Conservation (phyloP, 2,888 invertebrate species). For the Microctonus aethiopoides region DNA sequence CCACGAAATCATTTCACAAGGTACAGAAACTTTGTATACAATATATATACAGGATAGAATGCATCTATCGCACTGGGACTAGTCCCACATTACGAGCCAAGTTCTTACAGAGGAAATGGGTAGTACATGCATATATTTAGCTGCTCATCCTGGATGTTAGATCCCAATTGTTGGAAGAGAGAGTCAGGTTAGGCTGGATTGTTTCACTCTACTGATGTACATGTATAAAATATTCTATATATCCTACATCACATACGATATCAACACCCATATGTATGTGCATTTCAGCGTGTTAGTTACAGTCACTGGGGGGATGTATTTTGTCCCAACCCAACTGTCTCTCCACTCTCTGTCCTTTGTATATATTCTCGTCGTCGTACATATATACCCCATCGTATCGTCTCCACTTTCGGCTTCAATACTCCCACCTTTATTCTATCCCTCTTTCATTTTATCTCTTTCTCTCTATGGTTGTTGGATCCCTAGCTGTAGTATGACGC, state of each 20-base stretch:
- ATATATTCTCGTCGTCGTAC: background rate
- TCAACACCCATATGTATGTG: constrained; percentile 32
- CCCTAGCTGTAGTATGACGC: too few relatives aligned
- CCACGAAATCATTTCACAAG: background rate
- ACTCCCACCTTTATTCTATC: constrained; percentile 30
- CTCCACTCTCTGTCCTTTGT: background rate
- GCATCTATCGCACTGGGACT: constrained; percentile 28
- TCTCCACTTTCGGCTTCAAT: constrained; percentile 21
- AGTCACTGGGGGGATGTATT: constrained; percentile 50
- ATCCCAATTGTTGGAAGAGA: constrained; percentile 26
- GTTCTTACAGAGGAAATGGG: constrained; percentile 34
- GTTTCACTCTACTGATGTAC: constrained; percentile 41
- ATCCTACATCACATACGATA: background rate
- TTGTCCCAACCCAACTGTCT: constrained; percentile 39
- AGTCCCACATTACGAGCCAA: constrained; percentile 34
- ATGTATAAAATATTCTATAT: too few relatives aligned
- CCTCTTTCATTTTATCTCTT: constrained; percentile 33
- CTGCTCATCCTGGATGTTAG: constrained; percentile 27
- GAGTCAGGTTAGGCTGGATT: constrained; percentile 40
- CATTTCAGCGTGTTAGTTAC: constrained; percentile 46
- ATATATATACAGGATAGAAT: background rate
- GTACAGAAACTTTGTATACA: background rate
- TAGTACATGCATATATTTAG: constrained; percentile 30
- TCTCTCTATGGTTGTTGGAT: constrained; percentile 26
- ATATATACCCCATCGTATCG: constrained; percentile 34